Base-by-base conservation (phyloP, 2,888 invertebrate genomes). In the Agrochola lychnidis region DNA sequence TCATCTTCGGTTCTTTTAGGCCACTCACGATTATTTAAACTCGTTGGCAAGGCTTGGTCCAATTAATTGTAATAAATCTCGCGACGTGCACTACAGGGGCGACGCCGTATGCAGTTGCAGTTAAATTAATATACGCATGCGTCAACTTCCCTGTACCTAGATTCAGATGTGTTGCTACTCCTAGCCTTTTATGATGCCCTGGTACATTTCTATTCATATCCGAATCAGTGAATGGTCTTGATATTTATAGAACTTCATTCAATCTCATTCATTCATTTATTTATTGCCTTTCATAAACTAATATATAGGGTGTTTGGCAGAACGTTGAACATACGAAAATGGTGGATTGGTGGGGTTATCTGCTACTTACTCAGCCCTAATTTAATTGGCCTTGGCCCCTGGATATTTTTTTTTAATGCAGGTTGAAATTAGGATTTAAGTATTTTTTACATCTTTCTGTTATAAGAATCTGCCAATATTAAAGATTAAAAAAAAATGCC, bases 41-140 rank as follows among this genome's bases (percentile, higher is more conserved):
- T 25, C 0, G 22, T 14, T 30, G 6, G 14, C 22, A 9, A 45
- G 48, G 6, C 19, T 42, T 64, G 4, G 1, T 19, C 0, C 25
- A 19, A 76, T 36, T 51, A 19, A n/a, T 61, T 40, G 6, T 62
- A 48, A 48, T 63, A 22, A 81, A 42, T 30, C 12, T 12, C 14
- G 7, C 16, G 45, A 53, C 45, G 62, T 40, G 48, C 36, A 56
- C 30, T 48, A 30, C n/a, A 42, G 19, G 25, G n/a, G 19, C 19
- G 53, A 14, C 36, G 22, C 25, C 19, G 2, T 22, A 25, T 83
- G 79, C 72, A 81, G 79, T n/a, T 83, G 84, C 84, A 79, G 30
- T 36, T 68, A 6, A 51, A 79, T 64, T 53, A 62, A 9, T 19
- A 45, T 57, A 72, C 84, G 80, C 81, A 81, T 81, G 81, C 81